Base-by-base conservation (phyloP, 2,888 invertebrate genomes). In the Phania funesta region DNA sequence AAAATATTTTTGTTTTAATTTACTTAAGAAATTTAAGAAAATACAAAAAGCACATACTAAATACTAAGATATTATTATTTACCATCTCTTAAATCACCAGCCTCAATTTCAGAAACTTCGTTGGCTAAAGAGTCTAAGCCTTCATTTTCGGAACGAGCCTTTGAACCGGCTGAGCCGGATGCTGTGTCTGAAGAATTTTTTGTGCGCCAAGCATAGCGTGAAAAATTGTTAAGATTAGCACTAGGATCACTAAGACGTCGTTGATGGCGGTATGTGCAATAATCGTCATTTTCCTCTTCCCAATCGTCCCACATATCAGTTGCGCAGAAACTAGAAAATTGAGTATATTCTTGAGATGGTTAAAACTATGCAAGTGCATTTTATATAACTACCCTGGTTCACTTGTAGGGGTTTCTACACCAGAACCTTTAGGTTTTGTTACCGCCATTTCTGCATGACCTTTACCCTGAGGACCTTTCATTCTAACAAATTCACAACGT, bases 361-460 rank as follows among this genome's bases (percentile, higher is more conserved):
- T 29, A 7, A 7, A 26, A 29, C 7, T 13, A 20, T 6, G 20
- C 13, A 22, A 5, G 7, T 4, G 1, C 6, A 18, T 16, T 44
- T 11, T 5, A 4, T 16, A 16, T 20, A 68, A 65, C 52, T 85
- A 89, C 92, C 97, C 93, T 77, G 96, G 97, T 91, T 99, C 98
- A 18, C 97, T 97, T 74, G 96, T 95, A 20, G 99, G 99, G 13
- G 99, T 99, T 91, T 98, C 98, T 1, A 96, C 96, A 0, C 98
- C 98, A 16, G 96, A 96, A 87, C 96, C 96, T 90, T 95, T 96
- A 26, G 97, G 96, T 88, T 97, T 95, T n/a, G 96, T 96, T 60
- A 97, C 97, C 1, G 98, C 98, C 96, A 99, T 98, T 92, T 99
- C 99, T 0, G 99, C 99, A 92, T 98, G 97, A 0, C 97, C 97